phyloP scores from a whole-genome alignment of 2,797 vertebrate genomes.

The Gymnoscopelus microlampas region DNA sequence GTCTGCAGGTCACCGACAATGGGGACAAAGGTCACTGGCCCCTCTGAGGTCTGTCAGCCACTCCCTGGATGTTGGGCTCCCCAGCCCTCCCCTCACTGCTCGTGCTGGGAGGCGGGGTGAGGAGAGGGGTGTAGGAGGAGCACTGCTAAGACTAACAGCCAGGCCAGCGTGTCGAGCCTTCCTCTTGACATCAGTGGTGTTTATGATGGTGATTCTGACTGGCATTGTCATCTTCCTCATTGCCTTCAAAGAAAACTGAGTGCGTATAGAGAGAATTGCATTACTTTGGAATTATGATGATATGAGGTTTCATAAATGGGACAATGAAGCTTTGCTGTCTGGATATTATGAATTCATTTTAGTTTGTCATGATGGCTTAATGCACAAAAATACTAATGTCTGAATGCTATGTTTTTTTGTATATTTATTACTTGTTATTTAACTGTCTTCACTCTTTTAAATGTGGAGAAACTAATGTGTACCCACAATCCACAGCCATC shows the following conservation, averaged over 20 bases:
- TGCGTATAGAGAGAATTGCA: not conserved
- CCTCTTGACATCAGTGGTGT: conserved; percentile 56
- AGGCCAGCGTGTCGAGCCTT: conserved; percentile 58
- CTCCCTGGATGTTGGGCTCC: conserved; percentile 78
- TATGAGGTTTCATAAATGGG: not conserved
- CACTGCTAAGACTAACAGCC: conserved; percentile 47
- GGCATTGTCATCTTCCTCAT: conserved; percentile 63
- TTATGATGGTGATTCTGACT: conserved; percentile 65
- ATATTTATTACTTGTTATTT: not conserved
- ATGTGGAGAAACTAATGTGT: not conserved
- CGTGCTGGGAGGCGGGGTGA: rapidly evolving
- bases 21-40: conserved; percentile 20
- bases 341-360: not conserved
- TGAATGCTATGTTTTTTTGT: not conserved
- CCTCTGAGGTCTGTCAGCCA: conserved; percentile 50
- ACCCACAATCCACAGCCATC: not conserved
- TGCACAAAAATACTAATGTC: not conserved
- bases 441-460: not conserved
- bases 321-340: not conserved
- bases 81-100: conserved; percentile 21
- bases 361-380: not conserved
- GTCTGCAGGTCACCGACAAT: conserved; percentile 2
- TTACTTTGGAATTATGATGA: too few relatives aligned
- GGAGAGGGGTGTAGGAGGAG: rapidly evolving
- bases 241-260: rapidly evolving